A percentile compares a stretch with the other conserved stretches of the same genome.
Evolutionary conservation across 2,888 invertebrate genomes (phyloP).

Genomic region (Heliconius ethilla): DNA sequence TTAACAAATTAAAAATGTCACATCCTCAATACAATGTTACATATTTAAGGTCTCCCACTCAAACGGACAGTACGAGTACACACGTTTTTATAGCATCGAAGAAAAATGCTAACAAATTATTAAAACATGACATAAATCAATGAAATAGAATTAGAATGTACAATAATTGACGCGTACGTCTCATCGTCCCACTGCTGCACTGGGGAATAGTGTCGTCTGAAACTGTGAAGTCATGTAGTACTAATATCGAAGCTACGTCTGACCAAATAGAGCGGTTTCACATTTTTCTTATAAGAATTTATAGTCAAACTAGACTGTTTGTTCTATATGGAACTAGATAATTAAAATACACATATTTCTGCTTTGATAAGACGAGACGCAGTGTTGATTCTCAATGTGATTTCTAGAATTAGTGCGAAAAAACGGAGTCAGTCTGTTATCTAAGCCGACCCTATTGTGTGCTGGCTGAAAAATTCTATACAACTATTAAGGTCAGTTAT

Average conservation of each 20-base stretch:
- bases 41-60: constrained; percentile 11
- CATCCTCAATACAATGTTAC: neutral
- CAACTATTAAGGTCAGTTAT: no score
- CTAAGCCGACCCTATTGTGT: neutral
- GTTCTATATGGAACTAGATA: no score
- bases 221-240: constrained; percentile 33
- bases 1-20: neutral
- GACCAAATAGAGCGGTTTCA: neutral
- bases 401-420: neutral
- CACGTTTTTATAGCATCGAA: neutral
- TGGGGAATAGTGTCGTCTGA: constrained; percentile 39
- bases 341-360: no score
- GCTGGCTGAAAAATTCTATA: neutral
- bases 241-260: neutral
- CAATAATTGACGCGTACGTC: constrained; percentile 22
- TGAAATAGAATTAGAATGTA: constrained; percentile 20
- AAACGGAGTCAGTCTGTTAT: neutral
- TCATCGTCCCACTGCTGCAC: constrained; percentile 29
- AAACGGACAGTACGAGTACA: neutral
- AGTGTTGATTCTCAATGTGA: no score
- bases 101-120: constrained; percentile 4
- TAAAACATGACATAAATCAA: constrained; percentile 2
- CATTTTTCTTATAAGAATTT: neutral
- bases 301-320: no score
- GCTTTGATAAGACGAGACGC: no score